phyloP scores from a whole-genome alignment of 2,113 vertebrate genomes.

The Petroica traversi region DNA sequence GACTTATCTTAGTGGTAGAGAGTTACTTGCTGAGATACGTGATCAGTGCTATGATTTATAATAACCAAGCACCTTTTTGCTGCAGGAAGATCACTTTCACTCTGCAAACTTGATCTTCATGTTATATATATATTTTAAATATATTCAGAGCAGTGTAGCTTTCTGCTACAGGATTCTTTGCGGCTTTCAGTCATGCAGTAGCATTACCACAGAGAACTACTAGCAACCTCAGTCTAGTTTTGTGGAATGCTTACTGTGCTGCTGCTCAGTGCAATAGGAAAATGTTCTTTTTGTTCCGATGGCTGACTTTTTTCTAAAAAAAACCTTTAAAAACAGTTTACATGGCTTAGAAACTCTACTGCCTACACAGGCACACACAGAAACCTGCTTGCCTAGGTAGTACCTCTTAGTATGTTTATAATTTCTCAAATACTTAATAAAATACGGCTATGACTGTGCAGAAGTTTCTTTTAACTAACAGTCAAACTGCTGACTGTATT shows the following conservation, averaged over 20 bases:
- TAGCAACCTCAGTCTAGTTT: neutral
- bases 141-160: neutral
- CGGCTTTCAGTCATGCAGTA: neutral
- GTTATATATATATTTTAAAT: neutral
- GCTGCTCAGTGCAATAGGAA: neutral
- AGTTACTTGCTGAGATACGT: neutral
- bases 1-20: neutral
- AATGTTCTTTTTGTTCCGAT: neutral
- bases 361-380: neutral
- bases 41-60: neutral
- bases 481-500: neutral
- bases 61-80: neutral
- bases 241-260: neutral
- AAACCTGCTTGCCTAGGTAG: neutral
- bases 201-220: conserved; percentile 1
- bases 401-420: neutral
- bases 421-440: neutral
- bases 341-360: neutral
- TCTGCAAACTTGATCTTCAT: neutral
- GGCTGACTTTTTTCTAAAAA: neutral
- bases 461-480: neutral
- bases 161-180: neutral
- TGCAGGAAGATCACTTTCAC: neutral
- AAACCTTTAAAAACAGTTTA: neutral
- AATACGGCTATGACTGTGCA: neutral